Conservation (phyloP, 2,797 vertebrate species). For the Sitta carolinensis region DNA sequence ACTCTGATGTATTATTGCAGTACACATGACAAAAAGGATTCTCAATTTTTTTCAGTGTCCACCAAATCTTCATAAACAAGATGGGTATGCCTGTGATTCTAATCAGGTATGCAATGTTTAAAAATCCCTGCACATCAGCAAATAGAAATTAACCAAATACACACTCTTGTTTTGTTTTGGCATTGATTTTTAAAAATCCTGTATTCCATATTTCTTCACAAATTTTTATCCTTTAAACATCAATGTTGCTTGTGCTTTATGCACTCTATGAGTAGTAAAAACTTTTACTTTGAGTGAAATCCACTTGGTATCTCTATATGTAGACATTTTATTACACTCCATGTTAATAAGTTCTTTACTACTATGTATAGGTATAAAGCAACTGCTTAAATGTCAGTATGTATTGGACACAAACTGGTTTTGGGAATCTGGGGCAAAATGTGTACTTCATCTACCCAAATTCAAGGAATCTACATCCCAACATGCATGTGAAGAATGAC, state of each 20-base stretch:
- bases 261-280: background rate
- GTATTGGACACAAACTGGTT: background rate
- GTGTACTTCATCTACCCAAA: background rate
- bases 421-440: background rate
- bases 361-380: background rate
- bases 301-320: background rate
- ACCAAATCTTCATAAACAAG: constrained; percentile 97
- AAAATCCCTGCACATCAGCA: background rate
- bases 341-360: background rate
- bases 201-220: background rate
- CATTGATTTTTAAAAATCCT: background rate
- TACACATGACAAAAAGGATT: background rate
- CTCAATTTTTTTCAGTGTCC: constrained; percentile 85
- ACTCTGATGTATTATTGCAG: background rate
- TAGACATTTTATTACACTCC: background rate
- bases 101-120: constrained; percentile 83
- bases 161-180: background rate
- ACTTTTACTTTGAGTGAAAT: background rate
- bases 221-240: background rate
- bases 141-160: background rate
- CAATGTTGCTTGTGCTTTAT: background rate
- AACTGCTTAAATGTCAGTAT: background rate
- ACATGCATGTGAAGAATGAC: background rate
- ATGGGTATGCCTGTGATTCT: constrained; percentile 91
- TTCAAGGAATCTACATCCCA: background rate